phyloP scores from a whole-genome alignment of 1,140 invertebrate genomes.

The Musca domestica region DNA sequence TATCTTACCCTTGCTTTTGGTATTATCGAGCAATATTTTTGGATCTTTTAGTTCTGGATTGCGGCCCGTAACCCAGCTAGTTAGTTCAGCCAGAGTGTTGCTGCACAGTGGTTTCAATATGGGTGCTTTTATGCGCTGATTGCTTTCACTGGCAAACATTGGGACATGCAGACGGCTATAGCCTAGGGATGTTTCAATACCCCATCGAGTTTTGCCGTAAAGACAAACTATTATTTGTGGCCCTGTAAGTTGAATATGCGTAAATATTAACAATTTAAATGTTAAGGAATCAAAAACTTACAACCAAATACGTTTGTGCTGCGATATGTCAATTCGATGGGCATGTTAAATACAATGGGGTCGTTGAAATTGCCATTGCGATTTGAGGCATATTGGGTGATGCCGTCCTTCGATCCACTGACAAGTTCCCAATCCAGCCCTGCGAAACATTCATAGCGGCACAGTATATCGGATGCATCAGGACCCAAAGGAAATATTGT shows the following conservation, averaged over 20 bases:
- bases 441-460: slow-evolving; percentile 49
- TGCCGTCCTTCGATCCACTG: slow-evolving; percentile 44
- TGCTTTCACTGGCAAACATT: slow-evolving; percentile 33
- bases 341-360: slow-evolving; percentile 53
- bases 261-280: neutral
- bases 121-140: slow-evolving; percentile 31
- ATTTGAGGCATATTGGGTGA: slow-evolving; percentile 48
- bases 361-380: slow-evolving; percentile 42
- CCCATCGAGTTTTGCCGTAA: slow-evolving; percentile 47
- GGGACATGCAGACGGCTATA: slow-evolving; percentile 52
- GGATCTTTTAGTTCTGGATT: slow-evolving; percentile 50
- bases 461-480: slow-evolving; percentile 44
- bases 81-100: slow-evolving; percentile 43
- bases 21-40: slow-evolving; percentile 42
- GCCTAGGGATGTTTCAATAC: slow-evolving; percentile 44
- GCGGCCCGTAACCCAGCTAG: slow-evolving; percentile 44
- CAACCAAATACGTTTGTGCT: slow-evolving; percentile 53
- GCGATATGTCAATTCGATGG: slow-evolving; percentile 51
- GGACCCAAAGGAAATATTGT: slow-evolving; percentile 48
- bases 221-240: slow-evolving; percentile 52
- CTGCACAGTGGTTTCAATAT: slow-evolving; percentile 44
- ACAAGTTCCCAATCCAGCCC: slow-evolving; percentile 50
- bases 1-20: slow-evolving; percentile 43
- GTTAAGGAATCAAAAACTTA: slow-evolving; percentile 33
- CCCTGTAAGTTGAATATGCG: slow-evolving; percentile 44